Conservation (phyloP, 2,888 invertebrate genomes). For the Anticlea derivata region DNA sequence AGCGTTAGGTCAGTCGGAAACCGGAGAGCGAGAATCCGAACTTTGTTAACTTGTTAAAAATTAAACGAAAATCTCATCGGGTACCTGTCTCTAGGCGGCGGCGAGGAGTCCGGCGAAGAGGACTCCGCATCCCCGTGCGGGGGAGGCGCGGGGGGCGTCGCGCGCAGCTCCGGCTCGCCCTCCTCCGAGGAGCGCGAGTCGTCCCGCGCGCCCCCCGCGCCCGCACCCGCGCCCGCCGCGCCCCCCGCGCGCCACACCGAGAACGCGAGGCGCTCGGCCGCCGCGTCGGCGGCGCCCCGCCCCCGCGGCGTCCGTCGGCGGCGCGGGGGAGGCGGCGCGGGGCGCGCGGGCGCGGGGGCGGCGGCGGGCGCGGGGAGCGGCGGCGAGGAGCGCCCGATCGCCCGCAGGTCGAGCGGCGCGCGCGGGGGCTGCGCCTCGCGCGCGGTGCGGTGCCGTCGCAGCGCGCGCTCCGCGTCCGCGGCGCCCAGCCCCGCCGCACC, state of each 20-base stretch:
- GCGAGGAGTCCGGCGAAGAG: constrained; percentile 30
- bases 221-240: constrained; percentile 58
- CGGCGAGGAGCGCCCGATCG: constrained; percentile 26
- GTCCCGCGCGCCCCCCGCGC: constrained; percentile 50
- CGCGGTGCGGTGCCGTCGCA: constrained; percentile 42
- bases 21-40: too few species aligned
- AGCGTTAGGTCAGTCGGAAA: too few species aligned
- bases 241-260: constrained; percentile 46
- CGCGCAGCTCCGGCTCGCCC: constrained; percentile 39
- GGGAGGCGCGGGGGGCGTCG: constrained; percentile 28
- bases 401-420: constrained; percentile 48
- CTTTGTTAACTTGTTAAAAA: too few species aligned
- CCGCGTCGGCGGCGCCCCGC: constrained; percentile 44
- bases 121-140: constrained; percentile 24
- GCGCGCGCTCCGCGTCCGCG: constrained; percentile 53
- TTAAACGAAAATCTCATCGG: too few species aligned
- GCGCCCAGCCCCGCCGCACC: constrained; percentile 69
- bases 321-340: constrained; percentile 37
- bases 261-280: constrained; percentile 62
- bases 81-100: constrained; percentile 27
- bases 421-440: constrained; percentile 46
- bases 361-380: constrained; percentile 21
- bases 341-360: constrained; percentile 41
- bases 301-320: constrained; percentile 49
- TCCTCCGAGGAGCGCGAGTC: constrained; percentile 60